Base-by-base conservation (phyloP, 2,113 vertebrate genomes). In the Prionailurus viverrinus region DNA sequence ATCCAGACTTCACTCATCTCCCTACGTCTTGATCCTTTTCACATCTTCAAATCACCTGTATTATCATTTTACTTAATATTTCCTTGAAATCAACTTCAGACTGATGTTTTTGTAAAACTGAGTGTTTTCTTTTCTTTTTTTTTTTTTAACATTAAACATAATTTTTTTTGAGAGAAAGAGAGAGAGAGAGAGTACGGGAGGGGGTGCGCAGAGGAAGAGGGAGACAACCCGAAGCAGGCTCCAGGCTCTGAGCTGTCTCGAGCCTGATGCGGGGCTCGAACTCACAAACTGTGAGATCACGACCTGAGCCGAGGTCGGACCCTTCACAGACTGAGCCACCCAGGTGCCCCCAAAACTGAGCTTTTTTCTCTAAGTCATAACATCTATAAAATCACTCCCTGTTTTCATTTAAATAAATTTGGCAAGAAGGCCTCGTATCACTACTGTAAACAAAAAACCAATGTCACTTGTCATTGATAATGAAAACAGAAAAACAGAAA, bases 401-500 rank as follows among this genome's bases (percentile, higher is more conserved):
- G 16, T 23, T 76, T 93, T 45, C 31, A 74, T 19, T 66, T 53
- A 53, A 86, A 48, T 68, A 95, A 45, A 25, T 58, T 23, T 89
- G 31, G 69, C 58, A 65, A 53, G 79, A 81, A 91, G 53, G 63
- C 51, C 53, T 61, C n/a, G 3, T 33, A 27, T 82, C 6, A 69
- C 31, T 41, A 14, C 14, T 14, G 4, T 53, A 45, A 69, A 73
- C 58, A 95, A 71, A 80, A 93, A 83, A 78, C 88, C 53, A 68
- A 13, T 63, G 29, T 16, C 36, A 58, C n/a, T 41, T 83, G 48
- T n/a, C 53, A n/a, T 74, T 15, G 51, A 14, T 79, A 85, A 71
- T 39, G 78, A 79, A 96, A 36, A 88, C 4, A 74, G 25, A 91
- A 79, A 84, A 48, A 94, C 21, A 81, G 94, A 86, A 93, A 65